Percentiles rank a stretch among this genome's conserved stretches.
Conservation (phyloP, 2,888 invertebrate genomes). For the Chrysina gloriosa region DNA sequence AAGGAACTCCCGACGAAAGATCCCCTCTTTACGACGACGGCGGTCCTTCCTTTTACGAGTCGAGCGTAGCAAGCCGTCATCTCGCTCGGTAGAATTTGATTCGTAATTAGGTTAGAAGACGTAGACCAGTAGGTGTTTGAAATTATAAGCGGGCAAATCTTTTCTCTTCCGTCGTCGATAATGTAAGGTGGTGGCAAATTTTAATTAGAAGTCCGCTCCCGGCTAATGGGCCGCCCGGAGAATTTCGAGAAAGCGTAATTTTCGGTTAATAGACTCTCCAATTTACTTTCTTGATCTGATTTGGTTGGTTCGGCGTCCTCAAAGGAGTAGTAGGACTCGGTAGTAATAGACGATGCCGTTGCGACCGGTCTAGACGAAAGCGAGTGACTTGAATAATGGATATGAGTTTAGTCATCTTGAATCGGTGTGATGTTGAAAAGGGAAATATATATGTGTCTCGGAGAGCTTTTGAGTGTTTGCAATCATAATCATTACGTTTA, state of each 20-base stretch:
- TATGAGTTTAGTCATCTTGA: no score
- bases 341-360: background rate
- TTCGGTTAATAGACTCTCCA: constrained; percentile 47
- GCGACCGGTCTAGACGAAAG: no score
- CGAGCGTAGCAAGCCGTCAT: no score
- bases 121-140: constrained; percentile 16
- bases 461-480: no score
- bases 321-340: background rate
- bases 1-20: no score
- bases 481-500: no score
- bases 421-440: no score
- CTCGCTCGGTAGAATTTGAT: background rate
- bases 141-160: constrained; percentile 11
- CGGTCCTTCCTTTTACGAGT: no score
- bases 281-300: constrained; percentile 58
- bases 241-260: constrained; percentile 41
- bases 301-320: constrained; percentile 40
- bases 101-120: constrained; percentile 11
- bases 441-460: no score
- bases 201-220: constrained; percentile 22
- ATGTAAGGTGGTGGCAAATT: constrained; percentile 20
- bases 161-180: background rate
- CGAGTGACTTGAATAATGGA: no score
- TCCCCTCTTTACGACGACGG: no score
- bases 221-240: constrained; percentile 23